Base-by-base conservation (phyloP, 2,888 invertebrate species). In the Rhagium mordax region DNA sequence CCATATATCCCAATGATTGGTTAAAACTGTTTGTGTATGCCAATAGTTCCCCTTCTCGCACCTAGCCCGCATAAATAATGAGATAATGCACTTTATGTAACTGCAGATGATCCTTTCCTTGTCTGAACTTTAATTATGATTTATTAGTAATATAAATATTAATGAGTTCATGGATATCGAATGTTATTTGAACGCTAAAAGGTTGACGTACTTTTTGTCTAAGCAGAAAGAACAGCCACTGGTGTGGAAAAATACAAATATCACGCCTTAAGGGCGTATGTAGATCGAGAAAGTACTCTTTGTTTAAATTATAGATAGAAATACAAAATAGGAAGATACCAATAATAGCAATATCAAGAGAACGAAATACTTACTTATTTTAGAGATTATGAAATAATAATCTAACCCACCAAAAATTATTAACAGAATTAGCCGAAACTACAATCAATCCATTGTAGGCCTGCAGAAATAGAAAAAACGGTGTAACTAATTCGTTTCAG, bases 51-150 rank as follows among this genome's bases (percentile, higher is more conserved):
- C 80, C 79, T 76, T 72, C 68, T 73, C 71, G 33, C 81, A 81
- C 80, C 79, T 79, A 74, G 55, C 71, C 74, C 72, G 64, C 49
- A 75, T 83, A 81, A 83, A 81, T 83, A 82, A 83, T 82, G 82
- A 81, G 78, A 77, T 77, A 78, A 67, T 57, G 76, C 78, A 79
- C 78, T 81, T 84, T 82, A 81, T 81, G 78, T 81, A 81, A 81
- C 79, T 80, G 74, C 77, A 74, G 78, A 79, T 75, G 76, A 78
- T 78, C 66, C 79, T 79, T 78, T 78, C 77, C 72, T 79, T 59
- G 67, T 69, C 72, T 80, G 82, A 80, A 80, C 81, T 81, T 82
- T 82, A 80, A 77, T 79, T 78, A 81, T 79, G 81, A 82, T 82
- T 82, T 82, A 81, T 81, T 81, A 71, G 77, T 71, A 79, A 76